Conservation (phyloP, 2,888 invertebrate genomes). For the Cephalotes varians region DNA sequence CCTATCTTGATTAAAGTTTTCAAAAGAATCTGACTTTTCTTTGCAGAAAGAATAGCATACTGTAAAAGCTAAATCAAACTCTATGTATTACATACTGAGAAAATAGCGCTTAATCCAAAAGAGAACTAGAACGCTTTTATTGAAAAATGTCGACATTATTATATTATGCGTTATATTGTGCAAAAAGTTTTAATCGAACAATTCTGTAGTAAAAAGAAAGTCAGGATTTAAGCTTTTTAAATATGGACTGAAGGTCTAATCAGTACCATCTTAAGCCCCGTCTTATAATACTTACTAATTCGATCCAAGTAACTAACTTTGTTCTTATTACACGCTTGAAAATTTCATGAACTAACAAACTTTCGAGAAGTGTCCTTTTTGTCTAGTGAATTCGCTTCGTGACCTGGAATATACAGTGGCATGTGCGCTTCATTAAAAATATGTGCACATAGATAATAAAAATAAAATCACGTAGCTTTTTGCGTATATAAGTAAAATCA, state of each 20-base stretch:
- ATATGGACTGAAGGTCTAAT: constrained; percentile 12
- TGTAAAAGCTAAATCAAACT: neutral
- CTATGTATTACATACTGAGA: constrained; percentile 7
- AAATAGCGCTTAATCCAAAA: constrained; percentile 20
- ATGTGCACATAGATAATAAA: neutral
- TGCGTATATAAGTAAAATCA: neutral
- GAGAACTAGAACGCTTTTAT: constrained; percentile 6
- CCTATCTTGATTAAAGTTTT: constrained; percentile 19
- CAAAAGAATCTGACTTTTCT: neutral
- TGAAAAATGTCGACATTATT: constrained; percentile 16
- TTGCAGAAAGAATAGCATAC: constrained; percentile 8
- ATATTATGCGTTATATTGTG: neutral
- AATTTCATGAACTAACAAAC: constrained; percentile 24
- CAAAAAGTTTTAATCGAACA: constrained; percentile 36
- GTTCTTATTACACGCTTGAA: constrained; percentile 13
- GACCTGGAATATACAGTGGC: neutral
- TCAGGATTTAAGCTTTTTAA: constrained; percentile 6
- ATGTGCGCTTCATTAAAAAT: neutral
- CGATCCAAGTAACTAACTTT: constrained; percentile 1
- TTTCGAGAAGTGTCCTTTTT: neutral
- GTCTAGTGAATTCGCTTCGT: neutral
- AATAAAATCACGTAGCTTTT: neutral
- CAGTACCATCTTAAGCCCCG: neutral
- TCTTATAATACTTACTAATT: constrained; percentile 17
- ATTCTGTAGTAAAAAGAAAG: neutral